Evolutionary conservation across 2,797 vertebrate genomes (phyloP).

Genomic region (Microchirus variegatus): DNA sequence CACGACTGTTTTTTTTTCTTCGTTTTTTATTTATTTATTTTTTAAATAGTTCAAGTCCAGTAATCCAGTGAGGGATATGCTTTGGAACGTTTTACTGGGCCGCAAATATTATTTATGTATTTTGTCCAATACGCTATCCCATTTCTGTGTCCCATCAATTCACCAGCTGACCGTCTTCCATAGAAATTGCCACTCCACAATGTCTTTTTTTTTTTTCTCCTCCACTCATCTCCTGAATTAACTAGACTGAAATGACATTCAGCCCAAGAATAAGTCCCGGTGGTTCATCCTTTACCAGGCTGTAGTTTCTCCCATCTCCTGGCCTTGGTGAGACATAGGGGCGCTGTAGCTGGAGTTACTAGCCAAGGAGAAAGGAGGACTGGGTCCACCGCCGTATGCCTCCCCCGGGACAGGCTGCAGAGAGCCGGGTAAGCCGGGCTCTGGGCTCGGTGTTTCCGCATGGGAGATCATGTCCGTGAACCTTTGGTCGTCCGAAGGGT

Average conservation of each 20-base stretch:
- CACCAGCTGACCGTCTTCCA: neutral
- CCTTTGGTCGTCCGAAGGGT: slow-evolving; percentile 94
- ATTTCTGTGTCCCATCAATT: slow-evolving; percentile 32
- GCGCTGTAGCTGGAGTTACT: slow-evolving; percentile 93
- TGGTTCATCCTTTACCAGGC: slow-evolving; percentile 81
- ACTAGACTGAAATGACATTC: slow-evolving; percentile 20
- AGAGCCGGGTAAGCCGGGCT: slow-evolving; percentile 89
- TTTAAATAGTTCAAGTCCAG: slow-evolving; percentile 50
- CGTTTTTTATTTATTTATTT: too few species aligned
- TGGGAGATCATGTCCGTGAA: slow-evolving; percentile 99
- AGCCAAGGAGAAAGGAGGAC: slow-evolving; percentile 94
- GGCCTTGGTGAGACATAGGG: slow-evolving; percentile 91
- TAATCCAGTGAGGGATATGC: slow-evolving; percentile 57
- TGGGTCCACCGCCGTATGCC: slow-evolving; percentile 92
- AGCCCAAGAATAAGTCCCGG: slow-evolving; percentile 17
- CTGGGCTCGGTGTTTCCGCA: slow-evolving; percentile 94
- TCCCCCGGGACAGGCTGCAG: slow-evolving; percentile 92
- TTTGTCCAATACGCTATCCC: slow-evolving; percentile 30
- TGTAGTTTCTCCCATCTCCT: slow-evolving; percentile 92
- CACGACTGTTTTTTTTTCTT: neutral
- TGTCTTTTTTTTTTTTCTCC: slow-evolving; percentile 7
- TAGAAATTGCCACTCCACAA: slow-evolving; percentile 49
- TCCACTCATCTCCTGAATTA: slow-evolving; percentile 61
- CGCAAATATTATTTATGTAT: slow-evolving; percentile 23
- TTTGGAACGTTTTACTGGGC: slow-evolving; percentile 49